A percentile compares a stretch with the other conserved stretches of the same genome.
phyloP scores from a whole-genome alignment of 2,113 vertebrate genomes.

The Gallinago jamesoni region DNA sequence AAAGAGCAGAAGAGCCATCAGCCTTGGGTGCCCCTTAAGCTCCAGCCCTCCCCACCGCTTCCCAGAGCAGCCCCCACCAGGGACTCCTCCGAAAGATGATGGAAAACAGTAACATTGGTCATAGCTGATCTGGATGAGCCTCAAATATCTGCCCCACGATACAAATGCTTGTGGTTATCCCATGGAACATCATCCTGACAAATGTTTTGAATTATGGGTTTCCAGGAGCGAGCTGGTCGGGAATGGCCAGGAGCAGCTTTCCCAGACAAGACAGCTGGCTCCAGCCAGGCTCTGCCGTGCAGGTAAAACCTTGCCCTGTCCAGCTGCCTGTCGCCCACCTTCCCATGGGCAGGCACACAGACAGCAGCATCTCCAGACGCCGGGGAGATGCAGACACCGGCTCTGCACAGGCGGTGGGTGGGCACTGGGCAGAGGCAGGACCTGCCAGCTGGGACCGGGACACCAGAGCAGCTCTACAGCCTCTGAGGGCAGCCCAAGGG shows the following conservation, averaged over 20 bases:
- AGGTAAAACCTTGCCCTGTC: not conserved
- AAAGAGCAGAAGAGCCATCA: not conserved
- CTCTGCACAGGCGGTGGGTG: not conserved
- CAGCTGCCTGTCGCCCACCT: fast-evolving
- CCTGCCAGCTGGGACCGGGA: not conserved
- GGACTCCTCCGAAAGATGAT: not conserved
- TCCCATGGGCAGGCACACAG: not conserved
- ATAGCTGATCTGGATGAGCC: not conserved
- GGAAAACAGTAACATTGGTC: not conserved
- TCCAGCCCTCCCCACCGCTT: not conserved
- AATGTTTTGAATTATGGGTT: conserved; percentile 19
- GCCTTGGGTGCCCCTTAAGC: not conserved
- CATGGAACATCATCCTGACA: not conserved
- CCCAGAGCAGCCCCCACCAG: not conserved
- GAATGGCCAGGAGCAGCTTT: not conserved
- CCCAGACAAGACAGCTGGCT: not conserved
- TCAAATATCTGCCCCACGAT: not conserved
- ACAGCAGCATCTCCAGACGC: fast-evolving
- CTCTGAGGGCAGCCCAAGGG: fast-evolving
- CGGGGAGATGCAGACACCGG: fast-evolving
- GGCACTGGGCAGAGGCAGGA: not conserved
- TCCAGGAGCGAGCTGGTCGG: not conserved
- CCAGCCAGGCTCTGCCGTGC: fast-evolving
- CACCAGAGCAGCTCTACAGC: not conserved
- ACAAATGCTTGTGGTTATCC: not conserved